Evolutionary conservation across 2,113 vertebrate genomes (phyloP), one percentile per base, ranked within the genome.

Genomic region (Nothobranchius kuhntae): DNA sequence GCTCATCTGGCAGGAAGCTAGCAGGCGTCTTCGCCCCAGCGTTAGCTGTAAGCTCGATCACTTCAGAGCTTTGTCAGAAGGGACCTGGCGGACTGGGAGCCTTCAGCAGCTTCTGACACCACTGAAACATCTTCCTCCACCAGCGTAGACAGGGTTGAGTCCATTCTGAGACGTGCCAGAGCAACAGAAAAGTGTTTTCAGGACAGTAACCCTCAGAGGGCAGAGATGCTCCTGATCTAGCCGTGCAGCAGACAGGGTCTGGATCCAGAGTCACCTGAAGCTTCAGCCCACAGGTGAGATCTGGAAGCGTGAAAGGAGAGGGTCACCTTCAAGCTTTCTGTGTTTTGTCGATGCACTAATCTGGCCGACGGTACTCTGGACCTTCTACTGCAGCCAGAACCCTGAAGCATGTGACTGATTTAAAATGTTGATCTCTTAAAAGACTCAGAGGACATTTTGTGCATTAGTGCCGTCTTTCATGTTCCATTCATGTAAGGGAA

Each of bases 401-500:
- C n/a, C 40, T 40, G 38, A n/a, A 13, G 21, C 44, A 17, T 36
- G 46, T 4, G 11, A 56, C 13, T 47, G 5, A 74, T 61, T 56
- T 45, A 55, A 15, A 3, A 3, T 44, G 53, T 55, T 46, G 30
- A 52, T 48, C 57, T 14, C 51, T 21, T 12, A 63, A 46, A 59
- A 24, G 53, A 26, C 36, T 51, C 11, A 60, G 64, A 48, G 17
- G 14, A 65, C 61, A 3, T 11, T 53, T 35, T 1, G 2, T 11
- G n/a, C 11, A 13, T 9, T 17, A 40, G 11, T 36, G 38, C 4
- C 13, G 13, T 54, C 42, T 71, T 63, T 67, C 48, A 75, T 57
- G 76, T 73, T 52, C 46, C 38, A 73, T 71, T 56, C 61, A 40
- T 1, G 4, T 45, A 50, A 61, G 15, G 17, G 61, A 73, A 61